Percentiles rank a stretch among this genome's conserved stretches.
Evolutionary conservation across 2,797 vertebrate species (phyloP).

Genomic region (Selene dorsalis): DNA sequence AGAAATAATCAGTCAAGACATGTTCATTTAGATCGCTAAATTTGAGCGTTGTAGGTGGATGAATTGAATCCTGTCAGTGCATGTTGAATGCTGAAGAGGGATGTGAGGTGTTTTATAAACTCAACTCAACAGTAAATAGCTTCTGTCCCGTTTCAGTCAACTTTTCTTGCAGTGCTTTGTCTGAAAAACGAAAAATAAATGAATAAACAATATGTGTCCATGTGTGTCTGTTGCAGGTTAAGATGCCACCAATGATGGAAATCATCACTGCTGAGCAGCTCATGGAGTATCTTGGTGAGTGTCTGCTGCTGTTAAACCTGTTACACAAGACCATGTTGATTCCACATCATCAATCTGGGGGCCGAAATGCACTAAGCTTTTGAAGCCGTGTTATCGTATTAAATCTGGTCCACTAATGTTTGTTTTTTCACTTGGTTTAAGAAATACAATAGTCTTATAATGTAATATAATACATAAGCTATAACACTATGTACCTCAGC

Average conservation of each 20-base stretch:
- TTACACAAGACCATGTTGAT: neutral
- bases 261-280: constrained; percentile 98
- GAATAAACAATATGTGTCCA: neutral
- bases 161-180: neutral
- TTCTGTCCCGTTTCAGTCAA: neutral
- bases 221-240: constrained; percentile 88
- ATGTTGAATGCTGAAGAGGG: neutral
- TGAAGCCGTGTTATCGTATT: neutral
- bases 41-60: neutral
- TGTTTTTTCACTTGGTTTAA: neutral
- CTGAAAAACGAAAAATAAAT: neutral
- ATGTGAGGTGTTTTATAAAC: neutral
- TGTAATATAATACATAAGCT: too few species aligned
- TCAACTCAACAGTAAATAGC: neutral
- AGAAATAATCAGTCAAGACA: constrained; percentile 5
- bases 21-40: neutral
- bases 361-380: neutral
- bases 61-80: constrained; percentile 1
- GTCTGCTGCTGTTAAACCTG: constrained; percentile 15
- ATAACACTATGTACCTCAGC: neutral
- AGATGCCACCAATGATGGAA: constrained; percentile 99
- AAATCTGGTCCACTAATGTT: neutral
- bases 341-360: neutral
- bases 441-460: neutral
- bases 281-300: constrained; percentile 99